Evolutionary conservation across 2,113 vertebrate genomes (phyloP).

Genomic region (Nymphicus hollandicus): DNA sequence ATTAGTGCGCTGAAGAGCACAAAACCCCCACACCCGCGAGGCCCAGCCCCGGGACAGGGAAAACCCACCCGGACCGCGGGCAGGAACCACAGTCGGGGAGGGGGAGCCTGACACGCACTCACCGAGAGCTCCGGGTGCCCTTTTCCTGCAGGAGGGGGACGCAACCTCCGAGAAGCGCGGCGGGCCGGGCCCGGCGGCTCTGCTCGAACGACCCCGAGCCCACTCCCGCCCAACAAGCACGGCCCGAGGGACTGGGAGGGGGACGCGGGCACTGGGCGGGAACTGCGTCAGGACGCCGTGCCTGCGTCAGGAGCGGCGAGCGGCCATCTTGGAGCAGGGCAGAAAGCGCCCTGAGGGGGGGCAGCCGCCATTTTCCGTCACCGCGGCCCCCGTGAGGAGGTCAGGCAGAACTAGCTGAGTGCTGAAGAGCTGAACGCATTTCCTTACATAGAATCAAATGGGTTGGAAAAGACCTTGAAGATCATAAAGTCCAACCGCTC

Average conservation of each 20-base stretch:
- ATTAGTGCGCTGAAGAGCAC: background rate
- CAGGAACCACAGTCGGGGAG: background rate
- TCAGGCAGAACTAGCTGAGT: accelerated
- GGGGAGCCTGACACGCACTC: background rate
- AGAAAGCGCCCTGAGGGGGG: accelerated
- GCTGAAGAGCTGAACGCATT: accelerated
- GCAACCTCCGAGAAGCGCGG: background rate
- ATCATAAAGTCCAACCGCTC: background rate
- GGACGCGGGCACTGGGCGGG: too few species aligned
- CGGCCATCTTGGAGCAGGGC: constrained; percentile 1
- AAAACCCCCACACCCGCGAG: accelerated
- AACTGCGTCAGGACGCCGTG: accelerated
- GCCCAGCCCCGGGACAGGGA: background rate
- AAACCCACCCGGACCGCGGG: background rate
- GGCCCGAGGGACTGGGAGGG: background rate
- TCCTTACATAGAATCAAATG: background rate
- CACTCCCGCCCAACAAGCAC: background rate
- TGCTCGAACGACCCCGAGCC: background rate
- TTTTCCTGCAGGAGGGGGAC: background rate
- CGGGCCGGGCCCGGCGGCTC: background rate
- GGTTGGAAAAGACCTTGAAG: background rate
- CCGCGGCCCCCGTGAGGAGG: accelerated
- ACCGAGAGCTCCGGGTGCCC: background rate
- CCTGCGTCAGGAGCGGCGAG: accelerated
- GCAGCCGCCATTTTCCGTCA: background rate